Evolutionary conservation across 2,797 vertebrate genomes (phyloP), one percentile per base, ranked within the genome.

Genomic region (Notoglanidium macrostoma): DNA sequence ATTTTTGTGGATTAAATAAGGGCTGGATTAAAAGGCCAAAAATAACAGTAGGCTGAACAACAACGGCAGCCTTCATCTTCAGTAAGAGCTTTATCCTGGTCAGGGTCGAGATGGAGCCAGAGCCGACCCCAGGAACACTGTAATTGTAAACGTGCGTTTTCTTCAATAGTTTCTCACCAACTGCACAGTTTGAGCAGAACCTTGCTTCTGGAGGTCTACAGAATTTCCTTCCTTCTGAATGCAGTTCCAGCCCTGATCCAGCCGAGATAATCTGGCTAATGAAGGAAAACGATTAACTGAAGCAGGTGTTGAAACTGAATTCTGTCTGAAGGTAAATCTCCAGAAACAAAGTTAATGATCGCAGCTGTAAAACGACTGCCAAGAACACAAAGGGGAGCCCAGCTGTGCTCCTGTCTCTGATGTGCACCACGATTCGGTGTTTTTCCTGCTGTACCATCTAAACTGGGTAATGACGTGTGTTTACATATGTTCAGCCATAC

Each of bases 261-360:
- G 49, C 44, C 14, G 44, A 74, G 72, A 44, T 49, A 51, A 55
- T 35, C 29, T 57, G 77, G 19, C 29, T 79, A 14, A 79, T 23
- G 32, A 57, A 79, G 29, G 55, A 40, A 35, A 79, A 29, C 57
- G 76, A 79, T 59, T 59, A 35, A 40, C 77, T 35, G 9, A 40
- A 59, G 77, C 77, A 79, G 54, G 77, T 59, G 54, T 35, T 35
- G 77, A 79, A 59, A 76, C 49, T 54, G 49, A 51, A 54, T 76
- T 78, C 51, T 54, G 12, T 17, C 29, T 29, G 49, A 76, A 76
- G 49, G 74, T 17, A 54, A 5, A 54, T 54, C n/a, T 29, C n/a
- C 14, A 29, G 49, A 32, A 77, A 77, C 74, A 54, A 26, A 3
- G 1, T 55, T 77, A 77, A 54, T 54, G 74, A 32, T 77, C 49